Evolutionary conservation across 1,140 invertebrate species (phyloP), one percentile per base, ranked within the genome.

Genomic region (Drusus annulatus): DNA sequence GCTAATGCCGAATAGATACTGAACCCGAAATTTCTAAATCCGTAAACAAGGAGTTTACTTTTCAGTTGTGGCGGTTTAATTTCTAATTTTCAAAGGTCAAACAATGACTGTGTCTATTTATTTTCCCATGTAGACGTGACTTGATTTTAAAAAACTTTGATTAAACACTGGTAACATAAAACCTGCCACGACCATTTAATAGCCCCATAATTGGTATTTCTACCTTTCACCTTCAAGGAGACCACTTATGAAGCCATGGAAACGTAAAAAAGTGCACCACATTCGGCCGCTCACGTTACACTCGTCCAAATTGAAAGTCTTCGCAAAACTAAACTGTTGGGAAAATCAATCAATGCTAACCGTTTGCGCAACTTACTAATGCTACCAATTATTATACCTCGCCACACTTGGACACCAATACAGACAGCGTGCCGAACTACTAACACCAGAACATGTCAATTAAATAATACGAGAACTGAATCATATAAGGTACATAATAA

Each of bases 271-370:
- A n/a, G 52, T 54, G 52, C 52, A 54, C 52, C 52, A 19, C 16
- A 54, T 54, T 54, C 52, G 15, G 52, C 52, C 17, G 6, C 5
- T n/a, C 16, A 54, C 52, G n/a, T 54, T 54, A 16, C 3, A 1
- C 8, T 7, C 31, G 8, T 4, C 8, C 8, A 8, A 3, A 36
- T 54, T 54, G 52, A 54, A 54, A 16, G 16, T n/a, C 0, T 63
- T 63, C 23, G 54, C 54, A 5, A 16, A 63, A 6, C n/a, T 68
- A 45, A 68, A 68, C 63, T 68, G 63, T 68, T 45, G 17, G n/a
- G 15, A 68, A 63, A 68, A 68, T 68, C 63, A 68, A 68, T 68
- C 63, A 68, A 50, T 50, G 36, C 45, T 19, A 8, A n/a, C n/a
- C 31, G 28, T n/a, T 68, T 68, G 63, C 28, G 7, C 28, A 36